These are phyloP conservation scores for Habrosyne pyritoides DNA, from an alignment of 2,888 invertebrate species.

Conservation along the genomic window DNA sequence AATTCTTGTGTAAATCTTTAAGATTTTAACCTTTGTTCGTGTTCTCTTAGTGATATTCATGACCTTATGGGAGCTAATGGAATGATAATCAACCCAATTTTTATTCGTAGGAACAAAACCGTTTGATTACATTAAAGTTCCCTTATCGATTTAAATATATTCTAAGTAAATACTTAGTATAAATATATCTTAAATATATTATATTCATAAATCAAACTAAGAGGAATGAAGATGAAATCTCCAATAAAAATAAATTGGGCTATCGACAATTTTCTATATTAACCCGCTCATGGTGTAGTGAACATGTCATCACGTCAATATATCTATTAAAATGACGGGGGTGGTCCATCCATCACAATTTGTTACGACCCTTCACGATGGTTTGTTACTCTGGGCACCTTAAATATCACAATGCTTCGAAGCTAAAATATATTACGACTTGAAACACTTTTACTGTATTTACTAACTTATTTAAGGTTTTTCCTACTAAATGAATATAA, in stretches of 20 bases:
- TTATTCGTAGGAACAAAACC: background rate
- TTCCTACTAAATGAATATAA: too few relatives aligned
- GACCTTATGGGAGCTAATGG: background rate
- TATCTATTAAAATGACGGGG: conserved; percentile 33
- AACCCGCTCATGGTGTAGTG: conserved; percentile 8
- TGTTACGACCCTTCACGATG: conserved; percentile 45
- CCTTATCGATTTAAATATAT: too few relatives aligned
- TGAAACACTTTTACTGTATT: background rate
- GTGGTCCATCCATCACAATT: conserved; percentile 56
- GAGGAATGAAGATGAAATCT: background rate
- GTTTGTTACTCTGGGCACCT: conserved; percentile 22
- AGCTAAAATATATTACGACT: background rate
- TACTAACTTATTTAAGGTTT: too few relatives aligned
- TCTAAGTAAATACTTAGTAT: too few relatives aligned
- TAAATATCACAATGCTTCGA: background rate
- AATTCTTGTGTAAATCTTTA: background rate
- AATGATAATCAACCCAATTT: background rate
- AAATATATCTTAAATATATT: too few relatives aligned
- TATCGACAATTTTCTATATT: background rate
- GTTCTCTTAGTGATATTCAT: background rate
- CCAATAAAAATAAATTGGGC: background rate
- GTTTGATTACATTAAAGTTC: conserved; percentile 11
- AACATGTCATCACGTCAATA: conserved; percentile 39
- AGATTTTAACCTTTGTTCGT: background rate
- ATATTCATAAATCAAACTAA: too few relatives aligned